These are phyloP conservation scores for Enteromius argenteus DNA, from an alignment of 2,797 vertebrate species.

Conservation along the genomic window DNA sequence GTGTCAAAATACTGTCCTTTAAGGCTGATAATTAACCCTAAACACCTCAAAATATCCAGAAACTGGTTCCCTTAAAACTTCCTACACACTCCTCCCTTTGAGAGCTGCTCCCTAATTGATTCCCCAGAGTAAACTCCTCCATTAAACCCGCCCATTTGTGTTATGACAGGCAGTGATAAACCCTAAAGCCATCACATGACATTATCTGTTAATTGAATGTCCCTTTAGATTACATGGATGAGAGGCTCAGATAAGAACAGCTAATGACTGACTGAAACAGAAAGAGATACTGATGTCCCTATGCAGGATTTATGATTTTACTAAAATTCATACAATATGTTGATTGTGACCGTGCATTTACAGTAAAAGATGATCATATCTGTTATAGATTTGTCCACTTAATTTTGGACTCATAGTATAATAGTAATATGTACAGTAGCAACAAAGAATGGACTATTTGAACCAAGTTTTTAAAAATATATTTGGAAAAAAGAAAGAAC, in stretches of 20 bases:
- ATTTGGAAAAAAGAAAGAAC: not conserved
- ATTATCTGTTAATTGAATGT: conserved; percentile 75
- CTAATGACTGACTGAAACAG: conserved; percentile 33
- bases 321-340: not conserved
- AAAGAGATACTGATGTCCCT: conserved; percentile 11
- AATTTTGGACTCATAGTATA: not conserved
- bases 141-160: conserved; percentile 14
- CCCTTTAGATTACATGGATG: conserved; percentile 73
- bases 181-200: conserved; percentile 46
- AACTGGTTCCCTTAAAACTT: not conserved
- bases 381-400: not conserved
- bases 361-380: not conserved
- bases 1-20: not conserved
- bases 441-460: not conserved
- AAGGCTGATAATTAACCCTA: not conserved
- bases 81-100: not conserved
- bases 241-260: conserved; percentile 51
- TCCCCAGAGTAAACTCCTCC: not conserved
- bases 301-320: not conserved
- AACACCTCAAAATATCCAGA: not conserved
- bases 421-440: not conserved
- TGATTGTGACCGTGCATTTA: not conserved
- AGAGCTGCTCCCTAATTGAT: conserved; percentile 10
- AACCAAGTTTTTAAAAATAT: not conserved
- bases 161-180: not conserved